These are phyloP conservation scores for Neotoxoptera formosana DNA, from an alignment of 1,140 invertebrate genomes.

Conservation along the genomic window DNA sequence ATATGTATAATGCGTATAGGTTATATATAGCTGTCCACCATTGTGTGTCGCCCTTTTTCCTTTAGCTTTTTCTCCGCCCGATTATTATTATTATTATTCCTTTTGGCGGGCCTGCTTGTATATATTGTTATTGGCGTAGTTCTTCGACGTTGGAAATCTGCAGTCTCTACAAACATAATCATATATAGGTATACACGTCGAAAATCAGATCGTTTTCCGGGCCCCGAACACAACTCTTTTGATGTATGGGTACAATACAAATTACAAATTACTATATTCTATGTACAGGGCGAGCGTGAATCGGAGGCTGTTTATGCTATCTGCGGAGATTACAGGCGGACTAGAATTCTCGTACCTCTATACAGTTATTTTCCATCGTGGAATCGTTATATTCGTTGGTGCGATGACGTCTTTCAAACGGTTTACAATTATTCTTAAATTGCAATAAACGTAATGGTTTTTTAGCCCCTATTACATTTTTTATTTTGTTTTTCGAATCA, in stretches of 20 bases:
- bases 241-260: constrained; percentile 45
- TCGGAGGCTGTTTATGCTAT: neutral
- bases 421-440: neutral
- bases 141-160: constrained; percentile 35
- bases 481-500: no score
- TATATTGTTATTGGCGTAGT: constrained; percentile 40
- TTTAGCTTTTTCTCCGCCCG: constrained; percentile 33
- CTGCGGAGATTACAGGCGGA: neutral
- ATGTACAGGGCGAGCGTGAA: neutral
- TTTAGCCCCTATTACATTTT: neutral
- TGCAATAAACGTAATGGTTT: neutral
- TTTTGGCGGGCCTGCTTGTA: neutral
- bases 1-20: constrained; percentile 1
- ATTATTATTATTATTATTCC: constrained; percentile 36
- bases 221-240: constrained; percentile 22
- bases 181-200: neutral
- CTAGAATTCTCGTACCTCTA: neutral
- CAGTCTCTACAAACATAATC: neutral
- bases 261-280: constrained; percentile 11
- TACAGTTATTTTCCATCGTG: neutral
- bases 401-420: neutral
- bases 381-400: neutral
- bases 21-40: constrained; percentile 19
- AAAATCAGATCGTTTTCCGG: constrained; percentile 37
- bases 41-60: constrained; percentile 55